Evolutionary conservation across 2,888 invertebrate genomes (phyloP).

Genomic region (Sphecodes monilicornis): DNA sequence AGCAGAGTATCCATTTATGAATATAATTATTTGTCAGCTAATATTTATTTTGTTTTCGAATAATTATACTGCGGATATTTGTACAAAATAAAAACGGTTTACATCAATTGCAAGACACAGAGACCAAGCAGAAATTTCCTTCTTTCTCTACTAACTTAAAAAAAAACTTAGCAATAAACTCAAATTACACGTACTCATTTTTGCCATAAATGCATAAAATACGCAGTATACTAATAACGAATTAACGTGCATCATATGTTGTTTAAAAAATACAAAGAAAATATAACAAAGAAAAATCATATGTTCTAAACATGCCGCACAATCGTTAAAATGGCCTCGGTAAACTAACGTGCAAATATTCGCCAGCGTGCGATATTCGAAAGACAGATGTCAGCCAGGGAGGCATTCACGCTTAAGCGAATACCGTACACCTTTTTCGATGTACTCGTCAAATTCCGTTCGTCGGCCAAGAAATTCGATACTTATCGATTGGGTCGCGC

Average conservation of each 20-base stretch:
- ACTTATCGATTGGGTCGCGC: conserved; percentile 29
- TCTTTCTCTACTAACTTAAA: no score
- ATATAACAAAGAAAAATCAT: not conserved
- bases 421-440: not conserved
- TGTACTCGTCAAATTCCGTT: not conserved
- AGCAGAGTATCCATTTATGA: not conserved
- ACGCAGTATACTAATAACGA: no score
- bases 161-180: no score
- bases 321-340: not conserved
- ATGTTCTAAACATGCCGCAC: not conserved
- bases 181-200: no score
- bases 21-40: not conserved
- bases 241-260: no score
- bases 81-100: no score
- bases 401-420: not conserved
- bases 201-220: no score
- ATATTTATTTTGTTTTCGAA: no score
- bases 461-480: conserved; percentile 27
- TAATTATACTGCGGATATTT: no score
- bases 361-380: not conserved
- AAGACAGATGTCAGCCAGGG: not conserved
- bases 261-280: no score
- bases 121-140: no score
- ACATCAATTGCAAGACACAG: no score
- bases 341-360: not conserved